Evolutionary conservation across 2,113 vertebrate species (phyloP).

Genomic region (Leptosomus discolor): DNA sequence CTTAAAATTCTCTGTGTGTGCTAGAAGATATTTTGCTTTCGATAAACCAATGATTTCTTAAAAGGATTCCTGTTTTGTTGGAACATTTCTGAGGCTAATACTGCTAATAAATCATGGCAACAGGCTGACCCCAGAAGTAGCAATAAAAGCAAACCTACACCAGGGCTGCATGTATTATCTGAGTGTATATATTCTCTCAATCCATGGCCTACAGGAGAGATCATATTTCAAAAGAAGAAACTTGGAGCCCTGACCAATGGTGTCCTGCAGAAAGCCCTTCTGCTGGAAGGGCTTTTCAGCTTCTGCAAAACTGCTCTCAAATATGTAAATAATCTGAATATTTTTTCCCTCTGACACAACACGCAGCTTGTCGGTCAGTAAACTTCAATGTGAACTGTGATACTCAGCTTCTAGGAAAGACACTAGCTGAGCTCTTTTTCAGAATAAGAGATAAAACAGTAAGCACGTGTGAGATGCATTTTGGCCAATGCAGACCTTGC

Average conservation of each 20-base stretch:
- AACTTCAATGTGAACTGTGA: background rate
- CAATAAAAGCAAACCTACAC: background rate
- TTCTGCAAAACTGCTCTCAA: background rate
- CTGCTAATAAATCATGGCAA: background rate
- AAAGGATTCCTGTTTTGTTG: background rate
- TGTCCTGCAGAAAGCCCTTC: background rate
- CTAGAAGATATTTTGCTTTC: background rate
- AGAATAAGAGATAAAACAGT: background rate
- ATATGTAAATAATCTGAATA: background rate
- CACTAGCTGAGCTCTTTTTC: background rate
- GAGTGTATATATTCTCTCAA: background rate
- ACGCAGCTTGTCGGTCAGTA: background rate
- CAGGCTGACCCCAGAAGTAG: background rate
- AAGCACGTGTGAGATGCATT: fast-evolving
- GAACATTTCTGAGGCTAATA: background rate
- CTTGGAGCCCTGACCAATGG: background rate
- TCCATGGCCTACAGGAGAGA: background rate
- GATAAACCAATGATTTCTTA: background rate
- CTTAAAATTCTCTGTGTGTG: background rate
- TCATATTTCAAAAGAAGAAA: background rate
- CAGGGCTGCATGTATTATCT: background rate
- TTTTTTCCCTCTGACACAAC: background rate
- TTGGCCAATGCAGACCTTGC: background rate
- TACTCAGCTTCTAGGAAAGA: background rate
- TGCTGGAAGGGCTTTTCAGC: background rate